Evolutionary conservation across 2,797 vertebrate species (phyloP), one percentile per base, ranked within the genome.

Genomic region (Carduelis carduelis): DNA sequence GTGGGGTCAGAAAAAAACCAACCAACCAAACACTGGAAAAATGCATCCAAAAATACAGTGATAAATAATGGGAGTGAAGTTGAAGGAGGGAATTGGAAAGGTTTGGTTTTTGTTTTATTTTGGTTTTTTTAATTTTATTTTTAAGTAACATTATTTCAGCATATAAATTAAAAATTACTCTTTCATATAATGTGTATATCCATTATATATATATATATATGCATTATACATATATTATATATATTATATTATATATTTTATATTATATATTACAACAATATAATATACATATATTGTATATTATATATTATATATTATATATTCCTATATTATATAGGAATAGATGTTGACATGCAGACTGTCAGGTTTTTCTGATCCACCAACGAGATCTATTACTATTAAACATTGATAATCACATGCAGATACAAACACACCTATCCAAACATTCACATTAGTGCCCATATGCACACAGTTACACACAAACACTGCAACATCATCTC

Each of bases 11-110:
- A 53, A 35, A 12, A 19, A 55, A 37, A 4, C 7, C 4, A 27
- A 66, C 8, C 12, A 12, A 32, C 4, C 5, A 61, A 52, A 27
- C 9, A 17, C 6, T 23, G 27, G 70, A 92, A 95, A 85, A 97
- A 96, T 47, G 32, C 17, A 90, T 82, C 87, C 57, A 89, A 77
- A 64, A 81, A 53, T 44, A 61, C 32, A 55, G 34, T 87, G 71
- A 88, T 83, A 83, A 97, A 89, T 84, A 93, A 83, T n/a, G 7
- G 16, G 14, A 35, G 3, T 27, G 39, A 85, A 24, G 19, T 32
- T 46, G 37, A 60, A 8, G 5, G 8, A 12, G 3, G 8, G 8
- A 78, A 46, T 18, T 89, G 14, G 21, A 87, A 82, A 69, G 11
- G 9, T 1, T 12, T 47, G 9, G 0, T 3, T 21, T 55, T 39